Evolutionary conservation across 2,113 vertebrate species (phyloP).

Genomic region (Macrotus californicus): DNA sequence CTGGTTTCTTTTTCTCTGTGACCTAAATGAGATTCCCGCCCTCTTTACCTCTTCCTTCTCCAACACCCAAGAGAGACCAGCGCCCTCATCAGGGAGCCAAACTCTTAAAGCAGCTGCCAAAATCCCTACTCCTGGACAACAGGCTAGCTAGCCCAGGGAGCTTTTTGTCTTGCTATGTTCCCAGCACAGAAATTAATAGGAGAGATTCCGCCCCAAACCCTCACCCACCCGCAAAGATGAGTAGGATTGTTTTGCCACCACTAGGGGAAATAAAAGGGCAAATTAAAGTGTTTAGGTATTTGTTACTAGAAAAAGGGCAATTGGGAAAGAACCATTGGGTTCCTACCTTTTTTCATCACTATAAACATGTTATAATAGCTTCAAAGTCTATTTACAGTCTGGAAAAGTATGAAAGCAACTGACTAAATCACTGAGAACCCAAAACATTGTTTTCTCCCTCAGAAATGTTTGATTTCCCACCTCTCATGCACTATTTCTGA

Average conservation of each 20-base stretch:
- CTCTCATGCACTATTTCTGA: slow-evolving; percentile 7
- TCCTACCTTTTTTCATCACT: background rate
- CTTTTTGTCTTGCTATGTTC: background rate
- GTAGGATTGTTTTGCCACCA: background rate
- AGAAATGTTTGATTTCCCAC: slow-evolving; percentile 24
- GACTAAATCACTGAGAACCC: slow-evolving; percentile 22
- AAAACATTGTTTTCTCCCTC: slow-evolving; percentile 36
- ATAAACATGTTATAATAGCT: slow-evolving; percentile 22
- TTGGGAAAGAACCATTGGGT: background rate
- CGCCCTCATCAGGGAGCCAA: slow-evolving; percentile 31
- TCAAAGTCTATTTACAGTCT: slow-evolving; percentile 26
- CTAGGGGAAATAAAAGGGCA: background rate
- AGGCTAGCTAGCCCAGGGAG: background rate
- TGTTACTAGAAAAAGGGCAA: background rate
- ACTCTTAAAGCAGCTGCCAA: slow-evolving; percentile 6
- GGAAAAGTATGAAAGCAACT: slow-evolving; percentile 39
- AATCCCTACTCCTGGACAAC: background rate
- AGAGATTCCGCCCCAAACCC: background rate
- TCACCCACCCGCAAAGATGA: background rate
- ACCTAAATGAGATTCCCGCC: background rate
- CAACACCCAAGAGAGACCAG: background rate
- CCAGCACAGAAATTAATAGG: background rate
- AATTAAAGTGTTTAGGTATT: background rate
- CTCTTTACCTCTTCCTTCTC: slow-evolving; percentile 18
- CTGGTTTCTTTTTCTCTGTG: slow-evolving; percentile 67